Evolutionary conservation across 2,797 vertebrate species (phyloP).

Genomic region (Acanthopagrus latus): DNA sequence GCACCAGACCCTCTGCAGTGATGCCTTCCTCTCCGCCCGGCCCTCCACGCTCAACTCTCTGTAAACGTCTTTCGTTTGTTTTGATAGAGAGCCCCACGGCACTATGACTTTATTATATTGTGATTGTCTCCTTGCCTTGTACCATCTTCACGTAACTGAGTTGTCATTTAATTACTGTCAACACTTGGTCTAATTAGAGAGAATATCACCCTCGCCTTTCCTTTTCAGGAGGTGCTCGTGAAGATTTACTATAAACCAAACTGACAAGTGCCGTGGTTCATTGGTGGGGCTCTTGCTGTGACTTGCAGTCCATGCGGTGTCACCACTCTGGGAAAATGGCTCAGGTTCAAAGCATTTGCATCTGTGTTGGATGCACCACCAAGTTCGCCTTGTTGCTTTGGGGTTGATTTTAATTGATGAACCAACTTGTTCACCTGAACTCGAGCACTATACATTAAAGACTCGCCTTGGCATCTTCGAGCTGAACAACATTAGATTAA

Average conservation of each 20-base stretch:
- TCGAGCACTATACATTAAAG: neutral
- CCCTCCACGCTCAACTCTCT: no score
- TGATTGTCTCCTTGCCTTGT: neutral
- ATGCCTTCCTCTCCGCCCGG: no score
- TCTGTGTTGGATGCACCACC: neutral
- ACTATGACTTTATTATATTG: neutral
- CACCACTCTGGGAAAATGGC: neutral
- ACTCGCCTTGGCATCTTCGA: neutral
- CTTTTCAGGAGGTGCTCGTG: neutral
- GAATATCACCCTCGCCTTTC: neutral
- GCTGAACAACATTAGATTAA: neutral
- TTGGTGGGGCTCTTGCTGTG: neutral
- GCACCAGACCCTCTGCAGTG: no score
- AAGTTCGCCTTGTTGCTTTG: neutral
- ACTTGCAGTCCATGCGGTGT: neutral
- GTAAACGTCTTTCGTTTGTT: no score
- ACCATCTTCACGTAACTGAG: neutral
- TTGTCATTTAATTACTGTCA: neutral
- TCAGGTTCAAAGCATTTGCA: neutral
- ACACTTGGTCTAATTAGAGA: neutral
- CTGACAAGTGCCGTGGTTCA: neutral
- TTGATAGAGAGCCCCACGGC: no score
- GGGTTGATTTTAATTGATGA: neutral
- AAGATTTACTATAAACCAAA: constrained; percentile 11
- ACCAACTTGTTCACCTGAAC: neutral